Evolutionary conservation across 2,113 vertebrate genomes (phyloP), one percentile per base, ranked within the genome.

Genomic region (Symphodus melops): DNA sequence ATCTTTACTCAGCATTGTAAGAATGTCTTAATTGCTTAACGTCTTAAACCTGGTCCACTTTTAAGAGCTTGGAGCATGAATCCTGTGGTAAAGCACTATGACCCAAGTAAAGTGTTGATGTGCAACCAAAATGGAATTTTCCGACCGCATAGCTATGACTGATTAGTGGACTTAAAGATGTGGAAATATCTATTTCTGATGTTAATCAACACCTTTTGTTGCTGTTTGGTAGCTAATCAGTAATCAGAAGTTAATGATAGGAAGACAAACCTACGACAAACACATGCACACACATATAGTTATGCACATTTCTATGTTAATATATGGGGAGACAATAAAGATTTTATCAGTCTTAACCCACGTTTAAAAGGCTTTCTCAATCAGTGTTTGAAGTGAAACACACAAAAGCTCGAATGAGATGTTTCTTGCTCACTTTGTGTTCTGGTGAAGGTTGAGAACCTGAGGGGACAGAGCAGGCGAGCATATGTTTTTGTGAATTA

Each of bases 31-130:
- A 33, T 20, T n/a, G 52, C 11, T 74, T 19, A 52, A 48, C 25
- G 53, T 1, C 25, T 36, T 48, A 4, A 3, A 16, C 39, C 4
- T 0, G 4, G 55, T 49, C 68, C 57, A 52, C 71, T 53, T 4
- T 59, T 57, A 55, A 25, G 81, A 86, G 76, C 55, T 56, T 2
- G 3, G 4, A 56, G 10, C 57, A 46, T 12, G 25, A 52, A 67
- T 59, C 65, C 41, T 65, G 82, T 68, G 57, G 64, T 52, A 77
- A 57, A 13, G 9, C 67, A 17, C 52, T 36, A 72, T 91, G 89
- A 89, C 88, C 80, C 75, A 17, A 12, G 33, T 7, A 2, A 8
- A 19, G 42, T 44, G 85, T 85, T 77, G 89, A 90, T 60, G 83
- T 91, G 81, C 68, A 49, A 77, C 61, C 68, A 51, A 81, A 66